phyloP scores from a whole-genome alignment of 1,140 invertebrate species.

The Bombus ignitus region DNA sequence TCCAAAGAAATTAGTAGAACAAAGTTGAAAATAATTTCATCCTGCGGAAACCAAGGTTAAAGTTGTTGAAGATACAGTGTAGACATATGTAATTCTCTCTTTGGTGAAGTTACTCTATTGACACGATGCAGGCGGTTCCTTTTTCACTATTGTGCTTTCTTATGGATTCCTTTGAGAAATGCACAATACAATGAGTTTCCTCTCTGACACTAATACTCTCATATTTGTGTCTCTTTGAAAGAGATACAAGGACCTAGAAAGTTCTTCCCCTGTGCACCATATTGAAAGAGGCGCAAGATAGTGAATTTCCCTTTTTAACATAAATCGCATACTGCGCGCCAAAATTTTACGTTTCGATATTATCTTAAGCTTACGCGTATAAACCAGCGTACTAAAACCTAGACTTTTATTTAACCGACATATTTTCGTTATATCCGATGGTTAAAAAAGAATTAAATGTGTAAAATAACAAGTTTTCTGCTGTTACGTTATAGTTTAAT shows the following conservation, averaged over 20 bases:
- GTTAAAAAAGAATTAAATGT: neutral
- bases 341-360: neutral
- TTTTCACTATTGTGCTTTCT: neutral
- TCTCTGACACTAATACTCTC: neutral
- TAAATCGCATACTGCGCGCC: neutral
- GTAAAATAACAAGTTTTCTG: too few species aligned
- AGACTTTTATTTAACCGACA: too few species aligned
- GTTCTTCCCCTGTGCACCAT: neutral
- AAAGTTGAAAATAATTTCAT: neutral
- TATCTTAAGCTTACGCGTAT: neutral
- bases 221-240: neutral
- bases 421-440: neutral
- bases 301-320: neutral
- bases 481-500: too few species aligned
- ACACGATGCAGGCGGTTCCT: neutral
- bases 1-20: neutral
- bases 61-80: neutral
- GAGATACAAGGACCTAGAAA: neutral
- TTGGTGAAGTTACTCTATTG: neutral
- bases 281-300: neutral
- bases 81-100: neutral
- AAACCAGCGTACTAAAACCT: too few species aligned
- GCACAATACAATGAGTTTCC: neutral
- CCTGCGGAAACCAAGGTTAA: neutral
- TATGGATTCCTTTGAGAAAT: neutral